These are phyloP conservation scores for Pteria penguin DNA, from an alignment of 2,888 invertebrate genomes.

Conservation along the genomic window DNA sequence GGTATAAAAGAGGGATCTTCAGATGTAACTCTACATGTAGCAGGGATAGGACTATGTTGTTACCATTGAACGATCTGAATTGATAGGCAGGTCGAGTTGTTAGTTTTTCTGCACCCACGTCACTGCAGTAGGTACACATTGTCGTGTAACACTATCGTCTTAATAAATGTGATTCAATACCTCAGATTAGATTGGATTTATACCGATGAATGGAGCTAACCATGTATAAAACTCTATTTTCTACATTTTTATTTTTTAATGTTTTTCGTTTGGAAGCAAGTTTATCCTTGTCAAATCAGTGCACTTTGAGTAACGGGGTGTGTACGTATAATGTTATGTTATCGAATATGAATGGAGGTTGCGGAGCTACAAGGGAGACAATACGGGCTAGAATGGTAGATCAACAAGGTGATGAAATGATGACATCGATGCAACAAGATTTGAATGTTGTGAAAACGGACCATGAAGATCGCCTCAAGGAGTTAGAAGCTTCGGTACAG, in stretches of 20 bases:
- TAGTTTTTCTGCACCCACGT: no score
- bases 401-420: conserved; percentile 46
- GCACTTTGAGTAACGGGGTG: conserved; percentile 52
- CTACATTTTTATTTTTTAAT: neutral
- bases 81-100: no score
- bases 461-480: conserved; percentile 60
- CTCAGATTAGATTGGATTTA: no score
- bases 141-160: no score
- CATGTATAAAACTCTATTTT: neutral
- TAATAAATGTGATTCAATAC: no score
- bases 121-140: no score
- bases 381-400: conserved; percentile 8
- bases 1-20: no score
- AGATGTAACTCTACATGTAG: no score
- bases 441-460: conserved; percentile 57
- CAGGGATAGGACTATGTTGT: no score
- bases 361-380: conserved; percentile 22
- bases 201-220: no score
- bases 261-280: neutral
- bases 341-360: conserved; percentile 35
- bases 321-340: conserved; percentile 60
- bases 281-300: conserved; percentile 32
- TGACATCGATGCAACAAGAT: conserved; percentile 55
- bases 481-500: conserved; percentile 59
- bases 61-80: no score